phyloP scores from a whole-genome alignment of 2,888 invertebrate genomes.

The Escarpia spicata region DNA sequence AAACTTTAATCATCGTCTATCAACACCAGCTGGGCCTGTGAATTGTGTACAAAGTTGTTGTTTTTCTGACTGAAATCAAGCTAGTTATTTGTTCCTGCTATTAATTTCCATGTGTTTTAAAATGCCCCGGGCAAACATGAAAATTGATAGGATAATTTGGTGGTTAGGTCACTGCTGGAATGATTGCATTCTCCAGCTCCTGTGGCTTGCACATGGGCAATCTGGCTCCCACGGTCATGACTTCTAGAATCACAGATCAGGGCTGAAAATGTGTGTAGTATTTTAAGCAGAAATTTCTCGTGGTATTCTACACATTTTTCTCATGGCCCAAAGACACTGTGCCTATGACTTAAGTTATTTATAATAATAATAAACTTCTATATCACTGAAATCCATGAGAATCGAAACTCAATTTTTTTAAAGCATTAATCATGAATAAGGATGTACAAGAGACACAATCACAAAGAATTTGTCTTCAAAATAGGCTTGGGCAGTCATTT shows the following conservation, averaged over 20 bases:
- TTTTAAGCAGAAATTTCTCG: not conserved
- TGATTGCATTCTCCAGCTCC: not conserved
- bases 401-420: too few relatives aligned
- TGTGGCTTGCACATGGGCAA: not conserved
- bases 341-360: not conserved
- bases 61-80: not conserved
- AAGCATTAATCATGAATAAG: too few relatives aligned
- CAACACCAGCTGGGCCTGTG: not conserved
- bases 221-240: not conserved
- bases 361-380: too few relatives aligned
- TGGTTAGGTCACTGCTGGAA: not conserved
- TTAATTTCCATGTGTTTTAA: not conserved
- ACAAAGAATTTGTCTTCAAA: too few relatives aligned
- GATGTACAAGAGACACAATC: too few relatives aligned
- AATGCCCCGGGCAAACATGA: not conserved
- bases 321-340: not conserved
- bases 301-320: not conserved
- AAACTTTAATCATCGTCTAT: not conserved
- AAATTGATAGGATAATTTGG: constrained; percentile 16
- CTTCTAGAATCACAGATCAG: not conserved
- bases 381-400: too few relatives aligned
- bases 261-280: not conserved
- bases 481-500: too few relatives aligned
- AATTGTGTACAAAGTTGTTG: not conserved
- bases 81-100: not conserved